Evolutionary conservation across 2,113 vertebrate genomes (phyloP).

Genomic region (Grallaria varia): DNA sequence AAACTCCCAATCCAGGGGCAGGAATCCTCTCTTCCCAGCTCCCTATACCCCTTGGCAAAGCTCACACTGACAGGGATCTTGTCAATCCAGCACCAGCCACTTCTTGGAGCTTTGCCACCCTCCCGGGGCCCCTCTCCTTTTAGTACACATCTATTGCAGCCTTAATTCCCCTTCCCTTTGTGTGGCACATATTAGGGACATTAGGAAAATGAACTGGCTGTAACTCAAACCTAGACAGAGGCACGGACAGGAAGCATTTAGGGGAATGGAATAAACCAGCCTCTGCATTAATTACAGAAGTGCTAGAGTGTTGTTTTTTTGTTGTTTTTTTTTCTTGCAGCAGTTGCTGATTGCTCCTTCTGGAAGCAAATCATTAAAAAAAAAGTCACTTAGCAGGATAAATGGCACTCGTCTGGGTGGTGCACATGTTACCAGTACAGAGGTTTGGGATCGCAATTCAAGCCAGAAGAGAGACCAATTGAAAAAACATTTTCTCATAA

Average conservation of each 20-base stretch:
- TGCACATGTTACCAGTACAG: neutral
- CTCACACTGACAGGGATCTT: neutral
- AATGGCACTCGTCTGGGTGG: neutral
- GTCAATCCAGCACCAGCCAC: neutral
- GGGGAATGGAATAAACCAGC: neutral
- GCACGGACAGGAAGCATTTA: constrained; percentile 15
- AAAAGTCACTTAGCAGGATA: neutral
- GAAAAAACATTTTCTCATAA: neutral
- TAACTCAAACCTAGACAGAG: neutral
- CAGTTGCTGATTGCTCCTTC: neutral
- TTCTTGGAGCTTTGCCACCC: neutral
- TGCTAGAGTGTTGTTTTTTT: neutral
- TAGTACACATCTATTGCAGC: neutral
- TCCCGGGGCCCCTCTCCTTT: neutral
- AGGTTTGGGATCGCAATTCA: neutral
- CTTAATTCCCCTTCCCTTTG: neutral
- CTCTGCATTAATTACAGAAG: constrained; percentile 15
- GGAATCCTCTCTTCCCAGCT: neutral
- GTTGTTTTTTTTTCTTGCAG: neutral
- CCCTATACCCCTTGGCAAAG: neutral
- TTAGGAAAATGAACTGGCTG: constrained; percentile 17
- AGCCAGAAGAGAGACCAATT: neutral
- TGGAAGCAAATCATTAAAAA: neutral
- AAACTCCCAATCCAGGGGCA: fast-evolving
- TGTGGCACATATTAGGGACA: neutral